phyloP scores from a whole-genome alignment of 2,113 vertebrate species.

The Petroica traversi region DNA sequence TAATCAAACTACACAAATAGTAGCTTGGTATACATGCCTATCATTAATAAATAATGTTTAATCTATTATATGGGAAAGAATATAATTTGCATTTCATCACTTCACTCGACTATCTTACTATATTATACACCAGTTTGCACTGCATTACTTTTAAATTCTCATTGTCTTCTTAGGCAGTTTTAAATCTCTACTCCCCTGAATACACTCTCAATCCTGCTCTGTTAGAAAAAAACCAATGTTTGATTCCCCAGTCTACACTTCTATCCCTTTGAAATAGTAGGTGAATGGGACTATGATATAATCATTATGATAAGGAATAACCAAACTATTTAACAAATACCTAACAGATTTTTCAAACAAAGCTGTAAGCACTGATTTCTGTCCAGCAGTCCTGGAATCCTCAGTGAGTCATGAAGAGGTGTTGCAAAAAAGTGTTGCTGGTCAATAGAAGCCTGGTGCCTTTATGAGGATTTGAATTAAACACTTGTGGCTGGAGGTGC shows the following conservation, averaged over 20 bases:
- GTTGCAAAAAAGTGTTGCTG: not conserved
- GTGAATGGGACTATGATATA: not conserved
- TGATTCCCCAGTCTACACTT: not conserved
- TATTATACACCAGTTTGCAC: not conserved
- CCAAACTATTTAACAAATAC: not conserved
- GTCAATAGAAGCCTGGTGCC: not conserved
- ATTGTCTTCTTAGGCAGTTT: not conserved
- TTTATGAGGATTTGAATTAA: not conserved
- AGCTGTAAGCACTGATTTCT: not conserved
- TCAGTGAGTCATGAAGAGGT: not conserved
- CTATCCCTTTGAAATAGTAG: not conserved
- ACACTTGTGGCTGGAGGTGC: fast-evolving
- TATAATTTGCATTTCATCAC: not conserved
- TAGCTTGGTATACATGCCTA: not conserved
- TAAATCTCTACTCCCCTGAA: not conserved
- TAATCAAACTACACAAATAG: not conserved
- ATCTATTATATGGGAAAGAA: not conserved
- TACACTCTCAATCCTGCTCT: not conserved
- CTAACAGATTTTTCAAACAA: not conserved
- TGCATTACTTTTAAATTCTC: not conserved
- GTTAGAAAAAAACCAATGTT: not conserved
- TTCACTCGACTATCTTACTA: not conserved
- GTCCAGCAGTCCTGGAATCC: not conserved
- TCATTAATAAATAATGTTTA: not conserved
- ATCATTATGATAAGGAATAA: not conserved